A percentile compares a stretch with the other conserved stretches of the same genome.
Conservation (phyloP, 2,888 invertebrate species). For the Drosophila prolongata region DNA sequence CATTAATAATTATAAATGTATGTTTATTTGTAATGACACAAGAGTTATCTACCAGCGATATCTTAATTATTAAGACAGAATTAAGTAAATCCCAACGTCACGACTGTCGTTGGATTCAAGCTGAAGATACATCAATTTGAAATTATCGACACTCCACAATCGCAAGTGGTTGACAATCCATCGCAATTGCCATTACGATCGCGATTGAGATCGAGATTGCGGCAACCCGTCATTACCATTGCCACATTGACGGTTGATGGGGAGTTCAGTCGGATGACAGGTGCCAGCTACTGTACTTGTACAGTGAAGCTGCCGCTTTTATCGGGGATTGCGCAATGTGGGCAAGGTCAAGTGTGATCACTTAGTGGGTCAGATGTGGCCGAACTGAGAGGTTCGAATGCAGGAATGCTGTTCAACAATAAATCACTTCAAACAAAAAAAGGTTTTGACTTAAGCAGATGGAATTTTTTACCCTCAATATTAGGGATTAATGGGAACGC, state of each 20-base stretch:
- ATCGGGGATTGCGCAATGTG: slow-evolving; percentile 12
- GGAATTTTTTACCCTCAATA: background rate
- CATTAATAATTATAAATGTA: slow-evolving; percentile 55
- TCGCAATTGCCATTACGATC: slow-evolving; percentile 21
- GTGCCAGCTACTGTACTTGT: slow-evolving; percentile 27
- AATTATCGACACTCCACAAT: slow-evolving; percentile 58
- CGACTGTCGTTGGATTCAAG: slow-evolving; percentile 31
- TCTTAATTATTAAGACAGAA: slow-evolving; percentile 58
- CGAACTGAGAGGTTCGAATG: too few relatives aligned
- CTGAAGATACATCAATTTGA: slow-evolving; percentile 56
- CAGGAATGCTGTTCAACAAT: background rate
- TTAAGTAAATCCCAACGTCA: slow-evolving; percentile 43
- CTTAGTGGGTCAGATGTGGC: slow-evolving; percentile 29
- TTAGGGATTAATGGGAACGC: background rate
- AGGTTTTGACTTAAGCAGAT: background rate
- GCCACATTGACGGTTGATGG: slow-evolving; percentile 30
- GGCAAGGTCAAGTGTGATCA: slow-evolving; percentile 42
- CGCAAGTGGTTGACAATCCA: slow-evolving; percentile 52
- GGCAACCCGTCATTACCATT: slow-evolving; percentile 30
- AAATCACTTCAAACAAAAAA: too few relatives aligned
- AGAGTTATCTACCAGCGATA: slow-evolving; percentile 30
- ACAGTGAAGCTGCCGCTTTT: slow-evolving; percentile 11
- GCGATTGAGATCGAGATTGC: slow-evolving; percentile 48
- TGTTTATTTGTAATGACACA: slow-evolving; percentile 20
- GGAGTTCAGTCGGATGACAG: slow-evolving; percentile 24